Evolutionary conservation across 2,113 vertebrate species (phyloP), one percentile per base, ranked within the genome.

Genomic region (Gasterosteus aculeatus): DNA sequence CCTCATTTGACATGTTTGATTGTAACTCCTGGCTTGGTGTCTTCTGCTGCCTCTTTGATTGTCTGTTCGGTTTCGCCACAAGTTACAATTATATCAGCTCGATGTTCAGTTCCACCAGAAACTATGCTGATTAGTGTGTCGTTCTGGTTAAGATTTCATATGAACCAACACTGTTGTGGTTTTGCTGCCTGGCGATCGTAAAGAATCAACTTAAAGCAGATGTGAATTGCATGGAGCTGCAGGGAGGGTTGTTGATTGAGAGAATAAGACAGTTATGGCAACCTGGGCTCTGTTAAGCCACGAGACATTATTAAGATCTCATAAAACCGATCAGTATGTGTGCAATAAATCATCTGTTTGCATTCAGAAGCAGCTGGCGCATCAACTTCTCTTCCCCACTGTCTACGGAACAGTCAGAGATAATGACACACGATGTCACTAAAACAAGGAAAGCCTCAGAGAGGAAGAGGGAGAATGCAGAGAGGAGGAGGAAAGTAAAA

Each of bases 401-500:
- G 53, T 46, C 26, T 14, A 22, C 58, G 38, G 47, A 72, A 62
- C 39, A 60, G 76, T 72, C 39, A 44, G 39, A 67, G 59, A 46
- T 61, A 69, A 26, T 42, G 62, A 65, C 58, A 59, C 72, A 53
- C 42, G 39, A 29, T 60, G 75, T 58, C 39, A 78, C 22, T 63
- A 33, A 82, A 31, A 66, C 44, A 68, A 10, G 69, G 38, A 69
- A 61, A 53, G 61, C 65, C 41, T 80, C 38, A 3, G 66, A 63
- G 72, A 75, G 62, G n/a, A 19, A 70, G 49, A 64, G 51, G 51
- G 15, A 58, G 75, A 63, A 67, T 10, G 35, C 67, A 82, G 19
- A 58, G 22, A 61, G 65, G 44, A 75, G 35, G 42, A 46, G 69
- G 74, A 72, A 65, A 66, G 69, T 69, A 49, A 68, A 56, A 57